Conservation (phyloP, 2,888 invertebrate species). For the Cepaea hortensis region DNA sequence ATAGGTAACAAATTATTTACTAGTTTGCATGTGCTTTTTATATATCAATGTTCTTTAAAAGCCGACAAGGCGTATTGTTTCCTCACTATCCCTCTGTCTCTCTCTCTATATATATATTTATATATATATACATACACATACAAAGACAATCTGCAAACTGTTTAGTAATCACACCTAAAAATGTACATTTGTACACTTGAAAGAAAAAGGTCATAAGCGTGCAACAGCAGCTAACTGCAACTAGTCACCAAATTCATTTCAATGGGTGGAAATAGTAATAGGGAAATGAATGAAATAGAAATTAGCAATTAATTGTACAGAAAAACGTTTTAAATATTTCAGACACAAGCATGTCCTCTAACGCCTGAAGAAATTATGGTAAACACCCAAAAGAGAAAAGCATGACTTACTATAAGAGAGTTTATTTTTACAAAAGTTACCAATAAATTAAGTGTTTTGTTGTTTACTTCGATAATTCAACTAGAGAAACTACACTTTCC, state of each 20-base stretch:
- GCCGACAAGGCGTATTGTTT: too few species aligned
- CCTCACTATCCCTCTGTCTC: too few species aligned
- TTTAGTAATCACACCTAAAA: background rate
- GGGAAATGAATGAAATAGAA: constrained; percentile 35
- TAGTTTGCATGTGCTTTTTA: too few species aligned
- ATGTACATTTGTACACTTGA: background rate
- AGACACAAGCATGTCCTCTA: constrained; percentile 22
- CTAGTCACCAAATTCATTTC: constrained; percentile 50
- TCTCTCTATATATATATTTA: too few species aligned
- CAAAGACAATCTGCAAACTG: too few species aligned
- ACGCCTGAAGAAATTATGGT: background rate
- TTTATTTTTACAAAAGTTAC: background rate
- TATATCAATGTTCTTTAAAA: too few species aligned
- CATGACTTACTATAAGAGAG: background rate
- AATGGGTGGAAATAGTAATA: constrained; percentile 43
- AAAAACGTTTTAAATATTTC: constrained; percentile 21
- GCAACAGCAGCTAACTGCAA: constrained; percentile 52
- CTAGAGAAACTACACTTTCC: background rate
- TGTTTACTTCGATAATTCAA: too few species aligned
- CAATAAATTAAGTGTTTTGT: too few species aligned
- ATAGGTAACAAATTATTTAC: too few species aligned
- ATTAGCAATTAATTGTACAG: constrained; percentile 42
- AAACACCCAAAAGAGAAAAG: background rate
- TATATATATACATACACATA: too few species aligned
- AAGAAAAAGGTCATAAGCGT: constrained; percentile 46